Base-by-base conservation (phyloP, 1,140 invertebrate species). In the Drosophila ironensis region DNA sequence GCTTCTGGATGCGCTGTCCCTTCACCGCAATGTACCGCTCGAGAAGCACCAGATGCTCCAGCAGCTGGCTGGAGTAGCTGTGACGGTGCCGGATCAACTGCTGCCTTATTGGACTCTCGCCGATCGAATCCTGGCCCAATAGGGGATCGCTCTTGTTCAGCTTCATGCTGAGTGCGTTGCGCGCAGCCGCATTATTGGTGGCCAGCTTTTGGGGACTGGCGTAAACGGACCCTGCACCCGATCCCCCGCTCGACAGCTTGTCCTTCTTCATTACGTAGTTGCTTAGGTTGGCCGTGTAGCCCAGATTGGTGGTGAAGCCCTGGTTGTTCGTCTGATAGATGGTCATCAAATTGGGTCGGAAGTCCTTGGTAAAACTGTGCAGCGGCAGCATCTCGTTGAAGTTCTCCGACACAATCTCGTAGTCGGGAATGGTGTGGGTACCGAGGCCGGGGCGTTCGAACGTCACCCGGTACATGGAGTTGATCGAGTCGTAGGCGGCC, bases 391-490 rank as follows among this genome's bases (percentile, higher is more conserved):
- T 98, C 90, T 98, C 97, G 25, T 96, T 94, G 30, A 94, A 93
- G 74, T 98, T 97, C 91, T 97, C 97, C 12, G 97, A 97, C 90
- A 98, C 91, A 64, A 99, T 97, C 94, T 99, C 98, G 92, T 95
- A 98, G 92, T 99, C 98, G 11, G 97, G 97, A 50, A 99, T 96
- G 48, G 98, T 98, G 90, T 98, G 97, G 7, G 98, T 98, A 3
- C 98, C 98, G 20, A 99, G 91, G 8, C 97, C 97, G 33, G 94
- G 93, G 56, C 97, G 92, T 90, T 99, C 98, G 91, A 99, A 99
- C 0, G 97, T 97, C 51, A 99, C 97, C 78, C 98, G 93, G 89
- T 99, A 99, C n/a, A 97, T 97, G 87, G 98, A 98, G 88, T 98
- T 97, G 3, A 97, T 95, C 1, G 97, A 98, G 89, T 99, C 97